These are phyloP conservation scores for Austrofundulus limnaeus DNA, from an alignment of 2,113 vertebrate species.

Conservation along the genomic window DNA sequence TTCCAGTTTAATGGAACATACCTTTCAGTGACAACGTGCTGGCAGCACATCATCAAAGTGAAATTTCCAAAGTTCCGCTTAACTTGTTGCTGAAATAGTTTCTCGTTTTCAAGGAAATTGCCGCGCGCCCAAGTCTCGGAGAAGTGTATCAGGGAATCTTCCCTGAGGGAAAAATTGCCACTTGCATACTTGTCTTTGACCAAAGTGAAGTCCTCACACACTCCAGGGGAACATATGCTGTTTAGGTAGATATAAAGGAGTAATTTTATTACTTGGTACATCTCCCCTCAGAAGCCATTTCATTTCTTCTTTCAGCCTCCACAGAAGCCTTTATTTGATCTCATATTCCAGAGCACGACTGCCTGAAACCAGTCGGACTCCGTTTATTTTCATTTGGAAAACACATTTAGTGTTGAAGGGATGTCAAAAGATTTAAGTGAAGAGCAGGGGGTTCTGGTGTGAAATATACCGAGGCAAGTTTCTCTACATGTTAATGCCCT, in stretches of 20 bases:
- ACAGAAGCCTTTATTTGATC: conserved; percentile 85
- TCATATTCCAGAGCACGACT: conserved; percentile 81
- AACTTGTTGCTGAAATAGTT: conserved; percentile 80
- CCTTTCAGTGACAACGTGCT: conserved; percentile 69
- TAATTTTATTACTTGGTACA: conserved; percentile 84
- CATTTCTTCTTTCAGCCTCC: conserved; percentile 81
- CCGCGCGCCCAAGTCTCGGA: conserved; percentile 65
- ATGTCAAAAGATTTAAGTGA: conserved; percentile 67
- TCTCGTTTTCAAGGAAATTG: conserved; percentile 78
- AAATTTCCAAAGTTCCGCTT: conserved; percentile 79
- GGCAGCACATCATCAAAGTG: conserved; percentile 76
- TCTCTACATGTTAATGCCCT: conserved; percentile 75
- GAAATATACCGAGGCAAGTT: conserved; percentile 55
- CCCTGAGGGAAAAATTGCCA: conserved; percentile 79
- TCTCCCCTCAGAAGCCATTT: conserved; percentile 81
- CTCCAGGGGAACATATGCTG: conserved; percentile 78
- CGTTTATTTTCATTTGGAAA: conserved; percentile 87
- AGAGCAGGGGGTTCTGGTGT: conserved; percentile 50
- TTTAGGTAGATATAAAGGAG: conserved; percentile 85
- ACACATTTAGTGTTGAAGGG: conserved; percentile 82
- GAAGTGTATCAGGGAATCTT: conserved; percentile 79
- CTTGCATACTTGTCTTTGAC: conserved; percentile 81
- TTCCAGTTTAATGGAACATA: conserved; percentile 78
- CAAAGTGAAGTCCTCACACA: conserved; percentile 76
- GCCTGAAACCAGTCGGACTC: conserved; percentile 78